Conservation (phyloP, 2,797 vertebrate genomes). For the Denticeps clupeoides region DNA sequence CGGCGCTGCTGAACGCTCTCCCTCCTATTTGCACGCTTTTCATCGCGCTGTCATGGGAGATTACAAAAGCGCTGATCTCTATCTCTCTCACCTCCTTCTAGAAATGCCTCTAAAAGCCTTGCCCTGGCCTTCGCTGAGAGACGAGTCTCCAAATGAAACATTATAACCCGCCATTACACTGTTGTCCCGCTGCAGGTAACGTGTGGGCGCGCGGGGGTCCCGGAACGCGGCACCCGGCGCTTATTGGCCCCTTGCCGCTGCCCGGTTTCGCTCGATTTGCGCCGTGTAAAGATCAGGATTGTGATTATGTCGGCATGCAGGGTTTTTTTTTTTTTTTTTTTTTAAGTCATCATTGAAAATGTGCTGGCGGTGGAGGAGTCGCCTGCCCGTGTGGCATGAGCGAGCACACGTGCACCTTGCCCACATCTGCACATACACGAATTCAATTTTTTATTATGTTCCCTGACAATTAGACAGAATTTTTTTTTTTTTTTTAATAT, state of each 20-base stretch:
- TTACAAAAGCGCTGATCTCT: slow-evolving; percentile 48
- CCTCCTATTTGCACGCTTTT: slow-evolving; percentile 36
- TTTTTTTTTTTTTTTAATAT: too few species aligned
- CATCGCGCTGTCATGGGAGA: slow-evolving; percentile 53
- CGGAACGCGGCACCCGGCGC: background rate
- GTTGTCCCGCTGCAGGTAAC: background rate
- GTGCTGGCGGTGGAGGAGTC: too few species aligned
- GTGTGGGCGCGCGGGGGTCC: too few species aligned
- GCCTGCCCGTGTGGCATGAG: too few species aligned
- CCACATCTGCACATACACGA: too few species aligned
- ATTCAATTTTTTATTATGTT: too few species aligned
- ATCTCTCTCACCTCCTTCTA: slow-evolving; percentile 46
- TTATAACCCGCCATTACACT: slow-evolving; percentile 43
- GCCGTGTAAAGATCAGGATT: too few species aligned
- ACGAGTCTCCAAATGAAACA: slow-evolving; percentile 54
- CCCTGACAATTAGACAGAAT: too few species aligned
- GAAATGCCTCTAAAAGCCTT: slow-evolving; percentile 50
- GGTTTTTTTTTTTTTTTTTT: background rate
- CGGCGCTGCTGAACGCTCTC: slow-evolving; percentile 20
- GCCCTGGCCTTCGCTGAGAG: slow-evolving; percentile 44
- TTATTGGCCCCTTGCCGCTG: background rate
- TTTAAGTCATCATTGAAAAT: background rate
- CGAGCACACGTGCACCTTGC: too few species aligned
- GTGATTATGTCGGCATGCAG: too few species aligned
- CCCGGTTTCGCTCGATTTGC: too few species aligned